Evolutionary conservation across 2,113 vertebrate genomes (phyloP), one percentile per base, ranked within the genome.

Genomic region (Alligator mississippiensis): DNA sequence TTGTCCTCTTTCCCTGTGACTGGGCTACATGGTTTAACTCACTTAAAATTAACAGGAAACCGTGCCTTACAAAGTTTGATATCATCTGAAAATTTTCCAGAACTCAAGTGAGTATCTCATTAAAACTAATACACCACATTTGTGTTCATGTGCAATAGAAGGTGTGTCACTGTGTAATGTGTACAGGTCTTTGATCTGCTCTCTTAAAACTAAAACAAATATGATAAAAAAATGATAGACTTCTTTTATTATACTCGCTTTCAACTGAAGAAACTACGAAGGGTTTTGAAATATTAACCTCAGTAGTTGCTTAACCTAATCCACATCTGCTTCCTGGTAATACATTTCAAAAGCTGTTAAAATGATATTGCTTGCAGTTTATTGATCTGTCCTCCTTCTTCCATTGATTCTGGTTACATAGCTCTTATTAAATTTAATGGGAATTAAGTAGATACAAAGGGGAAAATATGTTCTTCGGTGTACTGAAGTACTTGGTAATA

Each of bases 21-120:
- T 93, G 98, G 99, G 79, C 98, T 99, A 93, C 98, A 98, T 96
- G 98, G 98, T 96, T 97, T 99, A 95, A 99, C 99, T 97, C 99
- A 99, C 97, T 98, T 99, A 96, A 99, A 99, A 97, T 97, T 99
- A 98, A 98, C 98, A 94, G 99, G 99, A 98, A 99, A 99, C 96
- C 93, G 94, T 92, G 98, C 98, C 89, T 98, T 99, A 85, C 98
- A 98, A 96, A 98, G 98, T 96, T 95, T 99, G 81, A 98, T 99
- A 95, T 97, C 98, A 85, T 98, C 98, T 84, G 98, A 99, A 96
- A 98, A 98, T 93, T 99, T 99, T 97, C 99, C 98, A 96, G 98
- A 99, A 93, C 98, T 99, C 97, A 99, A 99, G 99, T 99, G 97
- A 98, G 97, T 97, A 97, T 96, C 88, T 96, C 97, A 95, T 98